These are phyloP conservation scores for Micromussa lordhowensis DNA, from an alignment of 92 coral and sea anemone genomes.

Conservation along the genomic window DNA sequence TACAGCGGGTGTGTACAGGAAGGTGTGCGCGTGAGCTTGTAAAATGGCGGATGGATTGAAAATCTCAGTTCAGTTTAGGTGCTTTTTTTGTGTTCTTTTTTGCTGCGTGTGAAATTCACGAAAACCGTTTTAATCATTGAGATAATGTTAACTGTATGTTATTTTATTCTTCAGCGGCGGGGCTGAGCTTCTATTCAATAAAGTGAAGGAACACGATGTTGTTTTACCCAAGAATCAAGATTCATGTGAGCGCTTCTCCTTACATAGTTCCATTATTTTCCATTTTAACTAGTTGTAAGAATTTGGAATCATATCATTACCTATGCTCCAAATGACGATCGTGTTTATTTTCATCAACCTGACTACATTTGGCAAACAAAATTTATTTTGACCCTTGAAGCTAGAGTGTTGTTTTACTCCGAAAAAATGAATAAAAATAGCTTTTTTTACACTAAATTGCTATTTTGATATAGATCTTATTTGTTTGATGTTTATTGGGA, in stretches of 20 bases:
- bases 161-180: constrained; percentile 77
- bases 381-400: background rate
- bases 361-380: too few relatives aligned
- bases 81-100: background rate
- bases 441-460: too few relatives aligned
- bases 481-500: background rate
- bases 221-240: constrained; percentile 55
- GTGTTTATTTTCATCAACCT: too few relatives aligned
- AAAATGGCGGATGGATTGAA: constrained; percentile 94
- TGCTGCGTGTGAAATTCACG: background rate
- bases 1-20: background rate
- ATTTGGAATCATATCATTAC: background rate
- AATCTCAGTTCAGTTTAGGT: constrained; percentile 85
- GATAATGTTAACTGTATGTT: background rate
- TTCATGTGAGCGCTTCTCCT: constrained; percentile 75
- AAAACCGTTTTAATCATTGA: background rate
- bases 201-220: constrained; percentile 87
- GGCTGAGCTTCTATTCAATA: constrained; percentile 92
- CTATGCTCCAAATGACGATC: background rate
- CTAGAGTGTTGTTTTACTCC: background rate
- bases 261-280: too few relatives aligned
- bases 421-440: too few relatives aligned
- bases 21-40: constrained; percentile 27
- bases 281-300: background rate
- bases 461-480: too few relatives aligned